Base-by-base conservation (phyloP, 1,140 invertebrate species). In the Pseudomyrmex sp. region DNA sequence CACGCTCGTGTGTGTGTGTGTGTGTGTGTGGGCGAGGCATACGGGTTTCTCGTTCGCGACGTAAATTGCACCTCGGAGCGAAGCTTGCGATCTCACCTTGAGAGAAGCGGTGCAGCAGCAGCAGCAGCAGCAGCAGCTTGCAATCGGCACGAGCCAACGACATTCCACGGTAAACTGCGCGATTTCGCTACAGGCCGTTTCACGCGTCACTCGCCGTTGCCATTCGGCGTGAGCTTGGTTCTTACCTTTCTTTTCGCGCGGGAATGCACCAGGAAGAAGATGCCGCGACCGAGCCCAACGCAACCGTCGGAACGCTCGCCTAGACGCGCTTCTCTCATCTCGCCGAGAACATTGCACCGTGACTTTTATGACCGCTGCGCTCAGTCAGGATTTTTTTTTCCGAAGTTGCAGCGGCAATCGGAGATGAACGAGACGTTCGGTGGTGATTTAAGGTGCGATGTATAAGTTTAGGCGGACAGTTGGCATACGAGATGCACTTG, bases 71-170 rank as follows among this genome's bases (percentile, higher is more conserved):
- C 59, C 58, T 9, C 52, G 35, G 5, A 35, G 35, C 35, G 35
- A 5, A 35, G 35, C 35, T 35, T 35, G 35, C 35, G 50, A 68
- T 82, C 70, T 77, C 56, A 80, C 65, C 65, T 10, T 44, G 66
- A 48, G 20, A n/a, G 44, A 80, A 70, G 44, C 66, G 5, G 5
- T 50, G 23, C 46, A 65, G 54, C 18, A 59, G 44, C 66, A 66
- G 20, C 76, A 59, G 15, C 54, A 70, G 65, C 20, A 50, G 54
- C 59, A 20, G 18, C 87, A 79, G 75, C 59, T 75, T 20, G 79
- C 59, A 82, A 72, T 61, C 66, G 87, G 82, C 87, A 90, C 90
- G 90, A 90, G 87, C 85, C 88, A 65, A 52, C 85, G 84, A 86
- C 90, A 91, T 91, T 91, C 91, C 87, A 61, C 82, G 18, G 26